phyloP scores from a whole-genome alignment of 1,140 invertebrate genomes.

The Procambarus virginalis region DNA sequence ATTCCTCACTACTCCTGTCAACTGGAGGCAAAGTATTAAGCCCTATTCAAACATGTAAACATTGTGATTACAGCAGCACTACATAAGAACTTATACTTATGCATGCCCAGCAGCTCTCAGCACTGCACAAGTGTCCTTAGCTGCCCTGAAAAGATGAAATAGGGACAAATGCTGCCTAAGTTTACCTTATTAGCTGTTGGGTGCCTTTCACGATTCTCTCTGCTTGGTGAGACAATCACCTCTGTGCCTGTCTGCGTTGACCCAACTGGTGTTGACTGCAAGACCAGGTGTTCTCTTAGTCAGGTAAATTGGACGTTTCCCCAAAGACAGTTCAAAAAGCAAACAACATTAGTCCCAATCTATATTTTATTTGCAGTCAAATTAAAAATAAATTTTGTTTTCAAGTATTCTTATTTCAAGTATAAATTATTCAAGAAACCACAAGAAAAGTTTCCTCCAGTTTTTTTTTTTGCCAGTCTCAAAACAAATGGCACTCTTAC shows the following conservation, averaged over 20 bases:
- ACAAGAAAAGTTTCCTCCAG: no score
- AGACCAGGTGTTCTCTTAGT: constrained; percentile 52
- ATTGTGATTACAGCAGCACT: background rate
- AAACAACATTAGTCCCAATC: background rate
- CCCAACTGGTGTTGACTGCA: constrained; percentile 92
- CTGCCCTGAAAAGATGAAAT: constrained; percentile 2
- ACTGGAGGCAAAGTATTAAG: constrained; percentile 71
- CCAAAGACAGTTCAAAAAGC: background rate
- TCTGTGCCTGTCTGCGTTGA: constrained; percentile 90
- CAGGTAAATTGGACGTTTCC: background rate
- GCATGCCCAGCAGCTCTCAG: background rate
- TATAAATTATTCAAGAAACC: no score
- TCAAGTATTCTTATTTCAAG: no score
- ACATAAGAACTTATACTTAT: background rate
- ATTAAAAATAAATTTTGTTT: no score
- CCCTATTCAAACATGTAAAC: constrained; percentile 18
- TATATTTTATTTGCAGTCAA: background rate
- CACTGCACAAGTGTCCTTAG: background rate
- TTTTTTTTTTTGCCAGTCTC: no score
- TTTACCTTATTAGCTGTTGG: constrained; percentile 68
- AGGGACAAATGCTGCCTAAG: background rate
- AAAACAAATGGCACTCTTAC: no score
- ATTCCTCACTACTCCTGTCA: constrained; percentile 78
- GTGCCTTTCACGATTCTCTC: constrained; percentile 70
- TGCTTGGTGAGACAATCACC: constrained; percentile 87